Conservation (phyloP, 1,140 invertebrate genomes). For the Battus philenor region DNA sequence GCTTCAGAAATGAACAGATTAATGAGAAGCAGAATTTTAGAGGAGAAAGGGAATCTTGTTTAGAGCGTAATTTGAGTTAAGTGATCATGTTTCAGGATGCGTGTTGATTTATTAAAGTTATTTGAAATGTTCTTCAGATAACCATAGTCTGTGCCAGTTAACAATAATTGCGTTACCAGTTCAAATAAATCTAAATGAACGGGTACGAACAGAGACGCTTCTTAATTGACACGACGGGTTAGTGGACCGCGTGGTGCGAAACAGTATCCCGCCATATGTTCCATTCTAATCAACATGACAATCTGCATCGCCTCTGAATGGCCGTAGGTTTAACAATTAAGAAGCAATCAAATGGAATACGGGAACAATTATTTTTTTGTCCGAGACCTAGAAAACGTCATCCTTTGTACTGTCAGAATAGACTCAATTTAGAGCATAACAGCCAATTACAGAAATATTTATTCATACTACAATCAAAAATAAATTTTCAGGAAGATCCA, state of each 20-base stretch:
- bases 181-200: conserved; percentile 66
- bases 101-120: too few relatives aligned
- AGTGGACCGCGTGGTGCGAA: conserved; percentile 36
- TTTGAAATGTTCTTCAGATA: too few relatives aligned
- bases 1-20: too few relatives aligned
- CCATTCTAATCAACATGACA: conserved; percentile 39
- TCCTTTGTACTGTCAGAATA: too few relatives aligned
- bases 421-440: too few relatives aligned
- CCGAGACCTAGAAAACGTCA: conserved; percentile 1
- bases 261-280: conserved; percentile 24
- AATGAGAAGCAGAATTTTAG: too few relatives aligned
- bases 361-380: conserved; percentile 16
- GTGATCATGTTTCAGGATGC: not conserved
- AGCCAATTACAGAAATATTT: too few relatives aligned
- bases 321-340: conserved; percentile 29
- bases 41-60: too few relatives aligned
- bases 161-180: conserved; percentile 55
- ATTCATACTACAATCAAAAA: too few relatives aligned
- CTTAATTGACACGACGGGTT: conserved; percentile 59
- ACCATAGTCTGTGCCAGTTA: conserved; percentile 26
- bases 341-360: conserved; percentile 26
- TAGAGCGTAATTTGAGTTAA: too few relatives aligned
- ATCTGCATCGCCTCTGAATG: conserved; percentile 35
- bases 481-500: too few relatives aligned
- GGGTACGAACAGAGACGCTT: conserved; percentile 32